Evolutionary conservation across 2,888 invertebrate species (phyloP).

Genomic region (Coleophora deauratella): DNA sequence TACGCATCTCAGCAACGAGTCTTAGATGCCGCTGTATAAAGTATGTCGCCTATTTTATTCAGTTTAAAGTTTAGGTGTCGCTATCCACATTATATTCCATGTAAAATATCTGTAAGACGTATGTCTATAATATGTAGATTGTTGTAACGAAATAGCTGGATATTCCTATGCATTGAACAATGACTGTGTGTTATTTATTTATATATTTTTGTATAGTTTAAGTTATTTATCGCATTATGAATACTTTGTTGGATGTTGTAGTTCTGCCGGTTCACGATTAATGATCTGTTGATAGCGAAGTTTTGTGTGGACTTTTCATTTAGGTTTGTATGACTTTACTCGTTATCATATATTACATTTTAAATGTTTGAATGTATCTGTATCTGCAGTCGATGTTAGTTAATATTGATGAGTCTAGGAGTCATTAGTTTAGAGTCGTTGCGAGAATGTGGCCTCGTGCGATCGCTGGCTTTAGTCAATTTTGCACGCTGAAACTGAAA

Average conservation of each 20-base stretch:
- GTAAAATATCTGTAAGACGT: constrained; percentile 61
- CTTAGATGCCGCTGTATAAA: constrained; percentile 36
- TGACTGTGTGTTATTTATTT: constrained; percentile 71
- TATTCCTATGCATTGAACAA: constrained; percentile 64
- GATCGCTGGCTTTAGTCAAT: constrained; percentile 62
- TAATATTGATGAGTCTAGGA: constrained; percentile 28
- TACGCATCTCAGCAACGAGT: constrained; percentile 60
- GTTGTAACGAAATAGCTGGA: constrained; percentile 43
- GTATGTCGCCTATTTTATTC: constrained; percentile 39
- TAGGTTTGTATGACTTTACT: constrained; percentile 38
- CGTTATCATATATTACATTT: constrained; percentile 24
- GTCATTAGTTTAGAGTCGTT: constrained; percentile 41
- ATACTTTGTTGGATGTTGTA: constrained; percentile 39
- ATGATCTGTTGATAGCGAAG: constrained; percentile 54
- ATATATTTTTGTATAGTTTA: constrained; percentile 49
- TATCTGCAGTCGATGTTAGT: constrained; percentile 33
- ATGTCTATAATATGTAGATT: constrained; percentile 57
- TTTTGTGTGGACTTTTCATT: constrained; percentile 46
- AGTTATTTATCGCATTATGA: constrained; percentile 65
- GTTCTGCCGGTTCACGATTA: constrained; percentile 36
- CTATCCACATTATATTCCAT: constrained; percentile 65
- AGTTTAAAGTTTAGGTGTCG: constrained; percentile 49
- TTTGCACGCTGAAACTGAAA: constrained; percentile 60
- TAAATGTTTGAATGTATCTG: constrained; percentile 7
- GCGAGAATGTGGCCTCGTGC: constrained; percentile 43